These are phyloP conservation scores for Oxyteleia sp. DNA, from an alignment of 2,888 invertebrate genomes.

Conservation along the genomic window DNA sequence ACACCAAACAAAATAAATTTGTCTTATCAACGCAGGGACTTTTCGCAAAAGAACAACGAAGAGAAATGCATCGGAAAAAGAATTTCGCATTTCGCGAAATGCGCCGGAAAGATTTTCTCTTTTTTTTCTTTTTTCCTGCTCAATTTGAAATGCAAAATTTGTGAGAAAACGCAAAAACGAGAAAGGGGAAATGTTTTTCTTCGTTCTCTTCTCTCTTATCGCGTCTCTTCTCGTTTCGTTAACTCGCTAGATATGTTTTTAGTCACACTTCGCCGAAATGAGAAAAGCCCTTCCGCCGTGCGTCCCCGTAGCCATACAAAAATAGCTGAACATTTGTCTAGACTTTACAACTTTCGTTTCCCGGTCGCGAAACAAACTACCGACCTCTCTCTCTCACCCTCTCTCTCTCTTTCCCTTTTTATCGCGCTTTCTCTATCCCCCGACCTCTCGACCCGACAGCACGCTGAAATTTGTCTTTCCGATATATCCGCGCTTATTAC, in stretches of 20 bases:
- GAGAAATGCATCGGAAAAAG: no score
- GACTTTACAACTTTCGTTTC: slow-evolving; percentile 37
- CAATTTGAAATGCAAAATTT: no score
- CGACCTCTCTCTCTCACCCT: slow-evolving; percentile 20
- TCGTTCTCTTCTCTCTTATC: no score
- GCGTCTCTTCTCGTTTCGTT: no score
- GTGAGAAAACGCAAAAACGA: no score
- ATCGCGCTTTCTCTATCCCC: slow-evolving; percentile 8
- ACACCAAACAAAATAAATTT: no score
- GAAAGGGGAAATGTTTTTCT: no score
- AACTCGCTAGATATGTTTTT: background rate
- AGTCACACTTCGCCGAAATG: slow-evolving; percentile 1
- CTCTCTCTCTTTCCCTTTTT: slow-evolving; percentile 12
- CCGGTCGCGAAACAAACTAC: slow-evolving; percentile 25
- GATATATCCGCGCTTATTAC: slow-evolving; percentile 75
- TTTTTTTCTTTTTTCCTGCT: no score
- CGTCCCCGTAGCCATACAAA: slow-evolving; percentile 39
- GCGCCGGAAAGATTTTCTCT: no score
- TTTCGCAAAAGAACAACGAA: no score
- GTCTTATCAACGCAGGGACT: no score
- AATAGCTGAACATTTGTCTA: slow-evolving; percentile 52
- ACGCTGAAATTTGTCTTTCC: slow-evolving; percentile 75
- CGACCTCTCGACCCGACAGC: slow-evolving; percentile 30
- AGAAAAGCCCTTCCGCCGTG: background rate
- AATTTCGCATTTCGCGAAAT: no score